phyloP scores from a whole-genome alignment of 2,888 invertebrate genomes.

The Actias luna region DNA sequence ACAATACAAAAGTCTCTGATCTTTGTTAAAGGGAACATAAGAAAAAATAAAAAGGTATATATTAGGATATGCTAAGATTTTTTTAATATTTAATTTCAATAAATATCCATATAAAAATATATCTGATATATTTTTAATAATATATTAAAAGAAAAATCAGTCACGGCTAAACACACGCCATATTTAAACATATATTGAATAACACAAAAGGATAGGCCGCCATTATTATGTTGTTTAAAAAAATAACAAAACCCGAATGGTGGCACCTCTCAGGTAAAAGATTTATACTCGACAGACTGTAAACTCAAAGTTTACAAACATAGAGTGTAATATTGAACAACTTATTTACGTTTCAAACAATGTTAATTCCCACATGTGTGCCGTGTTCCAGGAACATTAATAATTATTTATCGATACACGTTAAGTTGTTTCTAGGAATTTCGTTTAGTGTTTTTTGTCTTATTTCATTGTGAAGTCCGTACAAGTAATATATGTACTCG shows the following conservation, averaged over 20 bases:
- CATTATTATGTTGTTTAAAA: slow-evolving; percentile 38
- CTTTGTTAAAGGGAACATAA: too few relatives aligned
- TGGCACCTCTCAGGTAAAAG: slow-evolving; percentile 52
- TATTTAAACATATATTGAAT: background rate
- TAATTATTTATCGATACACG: slow-evolving; percentile 39
- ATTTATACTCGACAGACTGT: background rate
- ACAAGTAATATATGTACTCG: background rate
- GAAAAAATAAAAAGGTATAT: too few relatives aligned
- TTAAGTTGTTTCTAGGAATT: slow-evolving; percentile 8
- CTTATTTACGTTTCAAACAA: background rate
- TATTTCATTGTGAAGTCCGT: background rate
- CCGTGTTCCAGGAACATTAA: slow-evolving; percentile 48
- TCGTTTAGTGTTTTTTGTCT: background rate
- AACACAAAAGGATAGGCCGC: slow-evolving; percentile 32
- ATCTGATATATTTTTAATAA: too few relatives aligned
- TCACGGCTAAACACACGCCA: background rate
- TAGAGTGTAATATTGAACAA: background rate
- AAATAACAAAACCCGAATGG: slow-evolving; percentile 42
- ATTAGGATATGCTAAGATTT: too few relatives aligned
- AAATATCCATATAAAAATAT: background rate
- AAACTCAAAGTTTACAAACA: background rate
- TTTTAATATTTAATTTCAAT: too few relatives aligned
- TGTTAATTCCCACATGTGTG: slow-evolving; percentile 47
- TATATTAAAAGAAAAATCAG: too few relatives aligned
- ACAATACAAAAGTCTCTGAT: too few relatives aligned